Percentiles rank a stretch among this genome's conserved stretches.
These are phyloP conservation scores for Salvator merianae DNA, from an alignment of 2,113 vertebrate species.

Conservation along the genomic window DNA sequence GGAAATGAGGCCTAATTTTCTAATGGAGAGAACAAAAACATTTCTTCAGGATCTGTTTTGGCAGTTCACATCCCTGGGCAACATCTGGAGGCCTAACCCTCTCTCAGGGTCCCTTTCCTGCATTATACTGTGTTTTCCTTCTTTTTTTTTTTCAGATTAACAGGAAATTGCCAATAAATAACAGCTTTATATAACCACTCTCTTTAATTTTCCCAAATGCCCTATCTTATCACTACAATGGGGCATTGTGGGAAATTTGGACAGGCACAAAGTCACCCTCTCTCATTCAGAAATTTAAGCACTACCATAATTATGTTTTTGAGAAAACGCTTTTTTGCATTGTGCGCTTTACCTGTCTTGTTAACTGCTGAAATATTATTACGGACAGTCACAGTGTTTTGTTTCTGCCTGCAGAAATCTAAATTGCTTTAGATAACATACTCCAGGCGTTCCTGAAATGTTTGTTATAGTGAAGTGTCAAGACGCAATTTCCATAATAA, in stretches of 20 bases:
- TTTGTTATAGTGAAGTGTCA: conserved; percentile 43
- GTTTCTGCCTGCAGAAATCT: conserved; percentile 19
- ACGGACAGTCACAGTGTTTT: conserved; percentile 15
- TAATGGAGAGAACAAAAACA: too few species aligned
- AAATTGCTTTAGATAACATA: conserved; percentile 41
- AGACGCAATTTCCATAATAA: conserved; percentile 53
- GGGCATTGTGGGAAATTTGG: neutral
- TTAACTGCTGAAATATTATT: conserved; percentile 11
- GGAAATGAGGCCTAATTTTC: too few species aligned
- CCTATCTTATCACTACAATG: neutral
- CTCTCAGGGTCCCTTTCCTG: too few species aligned
- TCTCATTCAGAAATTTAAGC: neutral
- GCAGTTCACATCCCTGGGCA: too few species aligned
- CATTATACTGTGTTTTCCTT: too few species aligned
- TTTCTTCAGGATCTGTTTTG: too few species aligned
- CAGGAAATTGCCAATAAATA: too few species aligned
- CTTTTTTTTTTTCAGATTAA: too few species aligned
- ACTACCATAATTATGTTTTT: neutral
- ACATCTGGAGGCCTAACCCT: too few species aligned
- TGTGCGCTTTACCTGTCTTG: conserved; percentile 7
- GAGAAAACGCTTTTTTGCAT: neutral
- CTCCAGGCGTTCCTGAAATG: conserved; percentile 31
- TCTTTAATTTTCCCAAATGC: too few species aligned
- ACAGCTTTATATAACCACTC: too few species aligned
- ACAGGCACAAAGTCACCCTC: neutral